phyloP scores from a whole-genome alignment of 1,140 invertebrate genomes.

The Lasaia peninsularis region DNA sequence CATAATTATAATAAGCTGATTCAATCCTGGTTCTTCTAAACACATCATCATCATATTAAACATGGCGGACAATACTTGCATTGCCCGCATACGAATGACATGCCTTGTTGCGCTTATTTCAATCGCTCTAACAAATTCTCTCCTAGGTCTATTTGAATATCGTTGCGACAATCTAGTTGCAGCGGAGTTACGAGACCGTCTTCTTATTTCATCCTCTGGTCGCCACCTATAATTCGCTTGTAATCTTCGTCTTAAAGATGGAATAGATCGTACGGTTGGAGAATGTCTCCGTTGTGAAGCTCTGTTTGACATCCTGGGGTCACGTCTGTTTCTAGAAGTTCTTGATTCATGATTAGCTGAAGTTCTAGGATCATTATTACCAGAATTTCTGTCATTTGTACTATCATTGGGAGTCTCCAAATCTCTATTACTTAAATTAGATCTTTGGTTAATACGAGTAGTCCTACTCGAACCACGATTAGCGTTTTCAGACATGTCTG shows the following conservation, averaged over 20 bases:
- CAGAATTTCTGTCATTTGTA: slow-evolving; percentile 5
- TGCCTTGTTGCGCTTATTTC: slow-evolving; percentile 66
- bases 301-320: slow-evolving; percentile 18
- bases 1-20: slow-evolving; percentile 70
- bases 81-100: slow-evolving; percentile 68
- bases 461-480: slow-evolving; percentile 33
- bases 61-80: slow-evolving; percentile 71
- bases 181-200: slow-evolving; percentile 40
- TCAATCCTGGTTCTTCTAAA: slow-evolving; percentile 62
- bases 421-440: slow-evolving; percentile 17
- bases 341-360: slow-evolving; percentile 35
- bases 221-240: slow-evolving; percentile 50
- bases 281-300: slow-evolving; percentile 34
- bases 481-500: slow-evolving; percentile 47
- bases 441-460: slow-evolving; percentile 22
- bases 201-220: slow-evolving; percentile 48
- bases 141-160: slow-evolving; percentile 41
- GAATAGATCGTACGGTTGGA: slow-evolving; percentile 35
- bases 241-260: slow-evolving; percentile 47
- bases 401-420: slow-evolving; percentile 25
- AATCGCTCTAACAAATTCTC: slow-evolving; percentile 50
- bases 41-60: slow-evolving; percentile 77
- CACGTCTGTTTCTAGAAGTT: slow-evolving; percentile 19
- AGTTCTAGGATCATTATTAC: slow-evolving; percentile 22
- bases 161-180: slow-evolving; percentile 46